Evolutionary conservation across 2,797 vertebrate species (phyloP).

Genomic region (Myotis planiceps): DNA sequence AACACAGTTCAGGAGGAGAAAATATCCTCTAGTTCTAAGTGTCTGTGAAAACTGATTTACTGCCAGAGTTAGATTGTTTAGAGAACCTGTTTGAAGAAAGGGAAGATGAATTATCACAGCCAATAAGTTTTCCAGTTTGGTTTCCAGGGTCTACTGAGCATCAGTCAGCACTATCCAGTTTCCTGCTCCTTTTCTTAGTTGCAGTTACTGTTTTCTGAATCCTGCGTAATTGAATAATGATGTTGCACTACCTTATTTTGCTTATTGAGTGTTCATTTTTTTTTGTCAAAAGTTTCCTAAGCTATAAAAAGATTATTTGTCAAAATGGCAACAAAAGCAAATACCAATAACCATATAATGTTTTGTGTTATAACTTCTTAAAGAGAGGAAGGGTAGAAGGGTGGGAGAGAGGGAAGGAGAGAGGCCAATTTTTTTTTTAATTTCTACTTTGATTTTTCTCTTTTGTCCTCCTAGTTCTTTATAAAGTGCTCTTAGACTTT

Average conservation of each 20-base stretch:
- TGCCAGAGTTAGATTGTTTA: slow-evolving; percentile 66
- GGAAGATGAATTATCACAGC: slow-evolving; percentile 81
- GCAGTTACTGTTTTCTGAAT: slow-evolving; percentile 76
- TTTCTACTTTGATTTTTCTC: slow-evolving; percentile 22
- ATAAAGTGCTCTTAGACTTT: neutral
- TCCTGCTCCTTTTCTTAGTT: slow-evolving; percentile 79
- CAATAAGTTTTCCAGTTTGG: slow-evolving; percentile 77
- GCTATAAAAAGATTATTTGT: neutral
- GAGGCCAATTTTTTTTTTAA: neutral
- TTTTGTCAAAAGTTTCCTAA: slow-evolving; percentile 15
- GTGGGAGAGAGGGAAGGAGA: neutral
- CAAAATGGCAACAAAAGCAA: neutral
- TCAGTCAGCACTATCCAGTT: slow-evolving; percentile 77
- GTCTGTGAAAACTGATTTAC: slow-evolving; percentile 72
- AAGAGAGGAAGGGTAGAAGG: neutral
- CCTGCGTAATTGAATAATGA: slow-evolving; percentile 44
- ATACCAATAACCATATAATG: neutral
- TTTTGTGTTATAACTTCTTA: neutral
- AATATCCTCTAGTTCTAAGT: slow-evolving; percentile 29
- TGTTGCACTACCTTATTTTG: slow-evolving; percentile 15
- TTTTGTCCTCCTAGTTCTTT: slow-evolving; percentile 2
- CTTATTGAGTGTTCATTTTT: slow-evolving; percentile 41
- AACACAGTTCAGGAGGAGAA: slow-evolving; percentile 53
- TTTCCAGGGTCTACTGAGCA: slow-evolving; percentile 79
- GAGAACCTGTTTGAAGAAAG: slow-evolving; percentile 74